Base-by-base conservation (phyloP, 1,140 invertebrate genomes). In the Meloidogyne chitwoodi region DNA sequence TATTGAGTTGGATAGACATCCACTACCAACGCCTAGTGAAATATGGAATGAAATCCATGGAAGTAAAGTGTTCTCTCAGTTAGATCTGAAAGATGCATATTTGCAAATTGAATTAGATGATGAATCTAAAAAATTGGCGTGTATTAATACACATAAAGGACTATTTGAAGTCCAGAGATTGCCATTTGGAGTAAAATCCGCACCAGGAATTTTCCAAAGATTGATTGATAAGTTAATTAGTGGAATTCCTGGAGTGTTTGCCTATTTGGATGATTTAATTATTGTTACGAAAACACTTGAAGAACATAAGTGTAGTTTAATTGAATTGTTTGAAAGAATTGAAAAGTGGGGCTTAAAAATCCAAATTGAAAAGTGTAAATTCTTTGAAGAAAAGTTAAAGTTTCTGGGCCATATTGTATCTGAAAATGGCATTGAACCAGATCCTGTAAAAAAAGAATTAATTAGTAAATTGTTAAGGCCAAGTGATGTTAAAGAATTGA, bases 141-240 rank as follows among this genome's bases (percentile, higher is more conserved):
- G n/a, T 19, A 82, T 82, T 44, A 79, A 44, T n/a, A 75, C 74
- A 6, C 74, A 75, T 44, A 24, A 48, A n/a, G 74, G 88, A 27
- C 82, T 83, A 14, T 89, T 85, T 68, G 16, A 70, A 66, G 87
- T 88, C 79, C 88, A 88, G 71, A 73, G 86, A 61, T 70, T 90
- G 6, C 85, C 82, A 10, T 90, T 89, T 85, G 89, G 88, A 8
- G 87, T 91, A 5, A 86, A 87, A 77, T 86, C 85, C 26, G 88
- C 89, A 1, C 88, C 89, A 34, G 75, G 84, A 38, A 86, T 89
- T 74, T 91, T 90, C 76, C 88, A 91, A 74, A 41, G 85, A 66
- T 81, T 88, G 12, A 88, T 90, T 12, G 87, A 88, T 67, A 77
- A 86, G 76, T 71, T 88, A 1, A 68, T 90, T n/a, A 44, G 65